These are phyloP conservation scores for Silurus lanzhouensis DNA, from an alignment of 2,797 vertebrate species.

Conservation along the genomic window DNA sequence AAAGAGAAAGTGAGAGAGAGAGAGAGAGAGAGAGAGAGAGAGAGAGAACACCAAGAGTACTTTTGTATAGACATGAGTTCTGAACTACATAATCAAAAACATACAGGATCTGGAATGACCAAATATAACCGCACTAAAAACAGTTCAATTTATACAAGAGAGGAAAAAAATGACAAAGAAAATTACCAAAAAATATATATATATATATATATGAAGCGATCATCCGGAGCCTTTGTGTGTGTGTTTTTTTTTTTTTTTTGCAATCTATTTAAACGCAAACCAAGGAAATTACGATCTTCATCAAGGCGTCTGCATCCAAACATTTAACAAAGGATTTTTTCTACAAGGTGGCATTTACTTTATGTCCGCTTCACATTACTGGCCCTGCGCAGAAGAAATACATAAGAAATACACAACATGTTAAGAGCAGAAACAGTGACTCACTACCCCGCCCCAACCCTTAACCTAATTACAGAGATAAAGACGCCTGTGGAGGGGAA, in stretches of 20 bases:
- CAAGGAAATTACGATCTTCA: constrained; percentile 99
- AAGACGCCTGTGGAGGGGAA: constrained; percentile 70
- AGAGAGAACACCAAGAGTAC: constrained; percentile 3
- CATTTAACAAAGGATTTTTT: constrained; percentile 99
- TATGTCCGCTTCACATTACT: constrained; percentile 99
- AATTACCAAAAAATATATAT: constrained; percentile 51
- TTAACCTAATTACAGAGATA: constrained; percentile 79
- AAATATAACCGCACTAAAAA: constrained; percentile 97
- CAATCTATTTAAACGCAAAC: constrained; percentile 89
- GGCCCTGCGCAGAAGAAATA: constrained; percentile 99
- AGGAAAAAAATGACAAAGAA: constrained; percentile 53
- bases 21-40: constrained; percentile 64
- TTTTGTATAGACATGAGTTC: constrained; percentile 90
- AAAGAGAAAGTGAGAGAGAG: constrained; percentile 39
- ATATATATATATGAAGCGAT: background rate
- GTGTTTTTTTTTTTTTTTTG: constrained; percentile 61
- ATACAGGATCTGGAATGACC: constrained; percentile 99
- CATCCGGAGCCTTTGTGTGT: constrained; percentile 80
- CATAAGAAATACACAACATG: constrained; percentile 99
- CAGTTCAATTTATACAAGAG: constrained; percentile 98
- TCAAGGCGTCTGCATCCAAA: constrained; percentile 99
- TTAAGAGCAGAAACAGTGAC: constrained; percentile 94
- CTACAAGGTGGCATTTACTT: constrained; percentile 99
- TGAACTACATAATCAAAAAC: constrained; percentile 81
- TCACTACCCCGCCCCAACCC: constrained; percentile 69